Conservation (phyloP, 2,888 invertebrate species). For the Schizaphis graminum region DNA sequence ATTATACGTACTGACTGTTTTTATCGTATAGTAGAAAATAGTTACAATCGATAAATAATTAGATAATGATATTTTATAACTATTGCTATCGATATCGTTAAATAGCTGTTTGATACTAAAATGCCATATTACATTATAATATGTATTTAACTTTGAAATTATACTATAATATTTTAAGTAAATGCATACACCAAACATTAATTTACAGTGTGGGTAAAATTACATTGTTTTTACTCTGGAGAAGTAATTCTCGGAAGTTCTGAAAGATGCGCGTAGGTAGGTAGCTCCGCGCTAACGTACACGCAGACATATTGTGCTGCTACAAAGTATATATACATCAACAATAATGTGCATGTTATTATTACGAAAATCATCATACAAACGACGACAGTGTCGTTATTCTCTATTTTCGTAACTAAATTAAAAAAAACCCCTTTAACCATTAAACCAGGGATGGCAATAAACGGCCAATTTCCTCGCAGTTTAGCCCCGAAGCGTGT, state of each 20-base stretch:
- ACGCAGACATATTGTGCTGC: neutral
- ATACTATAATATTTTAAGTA: neutral
- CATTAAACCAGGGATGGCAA: slow-evolving; percentile 5
- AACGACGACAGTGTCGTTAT: slow-evolving; percentile 41
- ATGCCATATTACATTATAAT: neutral
- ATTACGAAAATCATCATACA: slow-evolving; percentile 54
- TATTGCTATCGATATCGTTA: neutral
- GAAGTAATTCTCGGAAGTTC: neutral
- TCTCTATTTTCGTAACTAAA: slow-evolving; percentile 58
- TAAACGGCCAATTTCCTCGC: slow-evolving; percentile 54
- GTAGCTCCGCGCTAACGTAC: neutral
- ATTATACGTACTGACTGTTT: neutral
- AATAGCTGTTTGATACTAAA: neutral
- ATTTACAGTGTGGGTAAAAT: neutral
- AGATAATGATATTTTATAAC: neutral
- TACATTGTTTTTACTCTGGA: neutral
- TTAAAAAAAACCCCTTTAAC: slow-evolving; percentile 62
- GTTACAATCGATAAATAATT: neutral
- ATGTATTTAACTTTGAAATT: neutral
- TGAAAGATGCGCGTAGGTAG: neutral
- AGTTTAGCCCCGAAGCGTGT: slow-evolving; percentile 42
- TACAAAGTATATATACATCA: neutral
- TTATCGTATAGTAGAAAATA: neutral
- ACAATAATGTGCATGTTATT: neutral
- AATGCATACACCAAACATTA: neutral